phyloP scores from a whole-genome alignment of 2,797 vertebrate genomes.

The Crenichthys baileyi region DNA sequence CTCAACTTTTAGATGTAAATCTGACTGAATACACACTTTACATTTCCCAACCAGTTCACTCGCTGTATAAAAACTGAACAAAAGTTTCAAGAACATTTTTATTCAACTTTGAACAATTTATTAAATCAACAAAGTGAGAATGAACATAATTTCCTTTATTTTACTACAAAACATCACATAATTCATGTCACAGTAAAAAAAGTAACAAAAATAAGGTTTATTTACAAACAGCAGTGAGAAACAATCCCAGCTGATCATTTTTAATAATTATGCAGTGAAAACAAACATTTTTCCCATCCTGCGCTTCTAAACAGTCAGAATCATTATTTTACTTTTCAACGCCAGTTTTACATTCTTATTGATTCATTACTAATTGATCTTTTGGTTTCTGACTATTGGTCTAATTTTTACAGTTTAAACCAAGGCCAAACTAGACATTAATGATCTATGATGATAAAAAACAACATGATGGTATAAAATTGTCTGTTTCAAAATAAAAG shows the following conservation, averaged over 20 bases:
- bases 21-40: no score
- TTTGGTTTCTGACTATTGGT: neutral
- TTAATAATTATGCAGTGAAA: neutral
- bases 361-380: neutral
- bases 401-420: neutral
- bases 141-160: constrained; percentile 21
- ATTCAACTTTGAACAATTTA: neutral
- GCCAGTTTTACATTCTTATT: neutral
- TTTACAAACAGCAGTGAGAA: neutral
- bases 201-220: neutral
- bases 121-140: neutral
- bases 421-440: neutral
- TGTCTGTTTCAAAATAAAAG: no score
- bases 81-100: neutral
- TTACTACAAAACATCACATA: constrained; percentile 21
- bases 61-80: neutral
- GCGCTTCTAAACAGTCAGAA: neutral
- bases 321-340: no score
- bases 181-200: constrained; percentile 9
- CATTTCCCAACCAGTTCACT: neutral
- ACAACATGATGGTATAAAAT: no score
- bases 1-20: no score
- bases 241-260: neutral
- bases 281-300: neutral
- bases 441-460: neutral